Conservation (phyloP, 1,140 invertebrate species). For the Drosophila subobscura region DNA sequence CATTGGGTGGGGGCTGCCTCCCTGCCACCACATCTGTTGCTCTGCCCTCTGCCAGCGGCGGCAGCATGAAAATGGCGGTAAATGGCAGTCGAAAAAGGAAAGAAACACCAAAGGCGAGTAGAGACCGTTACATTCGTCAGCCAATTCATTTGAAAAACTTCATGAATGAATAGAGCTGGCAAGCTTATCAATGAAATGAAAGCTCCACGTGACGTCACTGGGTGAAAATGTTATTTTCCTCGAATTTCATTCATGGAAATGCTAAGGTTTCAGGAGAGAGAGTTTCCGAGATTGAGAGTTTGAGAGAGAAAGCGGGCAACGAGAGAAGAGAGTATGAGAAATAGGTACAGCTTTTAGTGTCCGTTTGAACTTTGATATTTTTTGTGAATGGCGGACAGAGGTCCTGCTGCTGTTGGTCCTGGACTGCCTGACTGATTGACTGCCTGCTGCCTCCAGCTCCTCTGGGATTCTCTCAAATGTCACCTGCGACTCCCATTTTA, state of each 20-base stretch:
- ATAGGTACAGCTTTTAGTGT: background rate
- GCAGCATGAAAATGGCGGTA: constrained; percentile 46
- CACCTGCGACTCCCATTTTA: constrained; percentile 25
- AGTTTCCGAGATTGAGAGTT: background rate
- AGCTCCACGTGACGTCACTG: constrained; percentile 54
- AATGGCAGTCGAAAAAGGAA: constrained; percentile 20
- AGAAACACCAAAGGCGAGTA: too few relatives aligned
- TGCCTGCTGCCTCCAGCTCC: background rate
- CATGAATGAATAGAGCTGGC: constrained; percentile 54
- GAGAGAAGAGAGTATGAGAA: background rate
- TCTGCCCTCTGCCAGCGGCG: constrained; percentile 14
- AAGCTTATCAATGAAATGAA: constrained; percentile 65
- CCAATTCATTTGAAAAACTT: constrained; percentile 10
- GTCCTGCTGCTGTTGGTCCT: background rate
- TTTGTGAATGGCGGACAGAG: background rate
- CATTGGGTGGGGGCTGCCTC: constrained; percentile 4
- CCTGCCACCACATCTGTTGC: background rate
- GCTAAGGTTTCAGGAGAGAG: too few relatives aligned
- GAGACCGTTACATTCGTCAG: background rate
- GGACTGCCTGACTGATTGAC: background rate
- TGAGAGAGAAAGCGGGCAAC: background rate
- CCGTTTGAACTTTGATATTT: constrained; percentile 65
- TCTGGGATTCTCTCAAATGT: constrained; percentile 32
- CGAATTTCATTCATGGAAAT: constrained; percentile 48
- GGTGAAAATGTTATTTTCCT: background rate